Base-by-base conservation (phyloP, 2,797 vertebrate genomes). In the Carcharodon carcharias region DNA sequence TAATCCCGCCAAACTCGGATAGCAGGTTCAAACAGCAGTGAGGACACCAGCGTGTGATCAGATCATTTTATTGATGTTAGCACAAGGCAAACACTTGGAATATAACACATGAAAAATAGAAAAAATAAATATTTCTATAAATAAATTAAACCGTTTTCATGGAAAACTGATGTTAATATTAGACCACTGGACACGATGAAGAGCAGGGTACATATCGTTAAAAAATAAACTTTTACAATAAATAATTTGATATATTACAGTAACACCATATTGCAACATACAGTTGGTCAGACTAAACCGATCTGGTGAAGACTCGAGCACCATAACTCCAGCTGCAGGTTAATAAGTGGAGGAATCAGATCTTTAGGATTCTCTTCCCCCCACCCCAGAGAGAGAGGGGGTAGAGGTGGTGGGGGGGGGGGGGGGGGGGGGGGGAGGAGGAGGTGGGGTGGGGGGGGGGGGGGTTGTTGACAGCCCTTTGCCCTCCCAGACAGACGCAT, bases 131-230 rank as follows among this genome's bases (percentile, higher is more conserved):
- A 97, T 99, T 98, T 99, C 98, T 98, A 99, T 99, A 99, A 98
- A 99, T 99, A 98, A 99, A 98, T 98, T 98, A 98, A 98, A 98
- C 98, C 98, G 99, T 99, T 99, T 99, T 99, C 99, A 99, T 99
- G 99, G 99, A 99, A 99, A 99, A 99, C 99, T 99, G 97, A 98
- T 97, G 98, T 98, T 97, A 98, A 98, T 98, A 98, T 98, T 98
- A 97, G 98, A 99, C 98, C 98, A 99, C 98, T 98, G 98, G 98
- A 97, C 97, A 98, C 97, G 97, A 92, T 63, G 88, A 61, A 61
- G 80, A 82, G 40, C 40, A 85, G 40, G 80, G 40, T 50, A 85
- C 80, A 85, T 80, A 40, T 50, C 18, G 50, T 85, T 23, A 50
- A 50, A 85, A 85, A 85, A 85, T 85, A 85, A 85, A 85, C 40